Conservation (phyloP, 2,113 vertebrate species). For the Delphinapterus leucas region DNA sequence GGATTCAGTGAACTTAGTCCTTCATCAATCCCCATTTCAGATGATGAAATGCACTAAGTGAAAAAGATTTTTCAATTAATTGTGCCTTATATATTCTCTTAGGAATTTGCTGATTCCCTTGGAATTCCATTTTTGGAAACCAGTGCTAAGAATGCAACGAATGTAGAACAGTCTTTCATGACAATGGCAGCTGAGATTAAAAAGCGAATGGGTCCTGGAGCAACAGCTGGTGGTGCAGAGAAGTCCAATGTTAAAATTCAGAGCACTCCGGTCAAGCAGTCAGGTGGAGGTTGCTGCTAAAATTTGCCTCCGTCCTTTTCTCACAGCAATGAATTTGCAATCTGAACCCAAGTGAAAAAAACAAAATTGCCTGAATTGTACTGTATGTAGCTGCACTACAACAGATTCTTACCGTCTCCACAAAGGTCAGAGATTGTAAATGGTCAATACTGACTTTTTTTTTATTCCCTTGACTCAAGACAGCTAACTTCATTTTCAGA, state of each 20-base stretch:
- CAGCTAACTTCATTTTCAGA: constrained; percentile 92
- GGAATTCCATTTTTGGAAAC: constrained; percentile 98
- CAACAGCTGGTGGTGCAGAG: constrained; percentile 91
- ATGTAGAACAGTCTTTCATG: constrained; percentile 99
- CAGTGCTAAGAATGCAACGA: constrained; percentile 98
- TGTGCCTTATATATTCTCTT: constrained; percentile 39
- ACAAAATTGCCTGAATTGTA: constrained; percentile 94
- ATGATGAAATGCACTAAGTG: neutral
- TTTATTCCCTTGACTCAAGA: constrained; percentile 89
- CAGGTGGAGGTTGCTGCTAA: constrained; percentile 96
- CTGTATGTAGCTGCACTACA: constrained; percentile 99
- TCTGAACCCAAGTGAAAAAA: constrained; percentile 89
- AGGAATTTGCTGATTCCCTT: constrained; percentile 97
- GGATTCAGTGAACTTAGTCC: neutral
- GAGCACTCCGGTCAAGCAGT: constrained; percentile 98
- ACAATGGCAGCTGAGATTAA: constrained; percentile 99
- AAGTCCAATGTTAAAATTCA: constrained; percentile 98
- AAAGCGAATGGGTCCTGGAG: constrained; percentile 97
- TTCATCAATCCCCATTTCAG: neutral
- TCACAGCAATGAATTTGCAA: constrained; percentile 90
- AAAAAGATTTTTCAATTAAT: constrained; percentile 19
- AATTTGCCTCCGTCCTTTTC: constrained; percentile 81
- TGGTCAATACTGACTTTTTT: constrained; percentile 90
- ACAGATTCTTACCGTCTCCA: constrained; percentile 91
- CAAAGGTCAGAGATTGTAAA: constrained; percentile 92